A percentile compares a stretch with the other conserved stretches of the same genome.
Evolutionary conservation across 2,888 invertebrate genomes (phyloP).

Genomic region (Mesoligia furuncula): DNA sequence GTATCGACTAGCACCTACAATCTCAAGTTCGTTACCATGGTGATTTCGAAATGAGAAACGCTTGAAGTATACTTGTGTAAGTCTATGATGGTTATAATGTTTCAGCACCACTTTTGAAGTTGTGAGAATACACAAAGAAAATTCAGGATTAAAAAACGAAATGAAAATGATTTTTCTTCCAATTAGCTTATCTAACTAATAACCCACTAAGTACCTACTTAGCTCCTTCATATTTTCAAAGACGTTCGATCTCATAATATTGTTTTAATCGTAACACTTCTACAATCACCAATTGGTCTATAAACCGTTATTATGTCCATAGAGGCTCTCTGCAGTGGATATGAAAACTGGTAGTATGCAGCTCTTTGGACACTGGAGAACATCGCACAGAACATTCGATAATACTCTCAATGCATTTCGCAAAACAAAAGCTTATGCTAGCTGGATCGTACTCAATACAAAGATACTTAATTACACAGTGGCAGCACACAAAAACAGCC

Average conservation of each 20-base stretch:
- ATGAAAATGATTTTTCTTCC: not conserved
- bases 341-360: not conserved
- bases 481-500: constrained; percentile 51
- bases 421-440: constrained; percentile 59
- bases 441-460: constrained; percentile 58
- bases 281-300: not conserved
- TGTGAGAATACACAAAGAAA: constrained; percentile 9
- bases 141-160: not conserved
- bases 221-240: not conserved
- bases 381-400: constrained; percentile 50
- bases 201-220: not conserved
- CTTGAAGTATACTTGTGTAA: not conserved
- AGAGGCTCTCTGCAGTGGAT: not conserved
- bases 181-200: not conserved
- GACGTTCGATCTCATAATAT: not conserved
- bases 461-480: constrained; percentile 67
- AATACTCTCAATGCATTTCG: constrained; percentile 58
- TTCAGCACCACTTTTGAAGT: not conserved
- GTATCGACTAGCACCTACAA: constrained; percentile 4
- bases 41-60: constrained; percentile 5
- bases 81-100: constrained; percentile 7
- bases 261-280: not conserved
- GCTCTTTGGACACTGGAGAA: constrained; percentile 29
- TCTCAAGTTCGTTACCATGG: constrained; percentile 29
- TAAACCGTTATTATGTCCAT: not conserved